Evolutionary conservation across 2,888 invertebrate species (phyloP), one percentile per base, ranked within the genome.

Genomic region (Cerastis rubricosa): DNA sequence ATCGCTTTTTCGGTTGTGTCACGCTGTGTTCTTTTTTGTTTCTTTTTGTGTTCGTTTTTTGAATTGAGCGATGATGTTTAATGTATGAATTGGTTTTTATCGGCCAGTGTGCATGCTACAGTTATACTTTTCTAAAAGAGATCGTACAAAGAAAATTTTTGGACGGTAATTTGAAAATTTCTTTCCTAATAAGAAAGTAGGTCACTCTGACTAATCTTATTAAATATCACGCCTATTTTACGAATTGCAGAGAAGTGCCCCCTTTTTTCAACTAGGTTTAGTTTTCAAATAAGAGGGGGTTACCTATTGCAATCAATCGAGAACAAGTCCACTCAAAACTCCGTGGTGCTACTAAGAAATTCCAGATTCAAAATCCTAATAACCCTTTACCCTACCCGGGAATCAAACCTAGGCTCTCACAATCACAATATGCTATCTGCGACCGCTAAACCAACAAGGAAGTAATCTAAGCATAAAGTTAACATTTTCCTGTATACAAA

Each of bases 1-100:
- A 87, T 84, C 81, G 83, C 74, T 67, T 84, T 85, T 89, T 88
- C 76, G 76, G 82, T 83, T 86, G 79, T 80, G 81, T 86, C 86
- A 88, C 84, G 85, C 75, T 80, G 78, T 61, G 74, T 78, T 83
- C 51, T 71, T 69, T n/a, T 70, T 67, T 47, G 35, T n/a, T 64
- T 76, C 71, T 64, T 76, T 74, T 71, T 25, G 11, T 25, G 12
- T 82, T 79, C 75, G 40, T 11, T 77, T 77, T 76, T 64, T 68
- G 29, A 79, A 71, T 74, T 83, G 75, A 85, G 69, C 74, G 78
- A 76, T 79, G 84, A 83, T 74, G 49, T 80, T 81, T 71, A 64
- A 79, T 78, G 35, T 65, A 43, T 74, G 74, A 40, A 54, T 79
- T 69, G 71, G 19, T 47, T 76, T 76, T 78, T 72, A 71, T 76